Evolutionary conservation across 2,888 invertebrate species (phyloP), one percentile per base, ranked within the genome.

Genomic region (Pinctada fucata): DNA sequence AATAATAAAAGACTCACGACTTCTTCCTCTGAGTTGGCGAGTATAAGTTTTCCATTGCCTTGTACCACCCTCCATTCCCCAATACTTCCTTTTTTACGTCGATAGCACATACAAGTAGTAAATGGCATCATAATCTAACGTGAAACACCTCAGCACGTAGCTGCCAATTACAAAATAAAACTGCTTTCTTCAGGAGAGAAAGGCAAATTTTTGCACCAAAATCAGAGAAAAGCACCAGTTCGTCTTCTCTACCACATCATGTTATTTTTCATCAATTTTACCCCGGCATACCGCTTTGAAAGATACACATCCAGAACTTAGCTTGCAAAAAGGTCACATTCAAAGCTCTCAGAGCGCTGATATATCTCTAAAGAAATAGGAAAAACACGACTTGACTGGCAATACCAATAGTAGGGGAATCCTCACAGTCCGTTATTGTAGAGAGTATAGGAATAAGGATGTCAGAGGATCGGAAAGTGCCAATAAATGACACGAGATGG

Each of bases 31-130:
- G 75, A 49, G 13, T 51, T n/a, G 63, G 75, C 45, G 71, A 68
- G 73, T 50, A 74, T 51, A n/a, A 78, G 67, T 74, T 70, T 76
- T 52, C 69, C 73, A 45, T 69, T 76, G 3, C 76, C 79, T 50
- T 76, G 70, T 45, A 76, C 66, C 10, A 79, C 73, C 31, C 63
- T 76, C 79, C 76, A 79, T 13, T 16, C 63, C 1, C 63, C 51
- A 63, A 74, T 3, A 50, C 69, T 50, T 73, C 76, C 73, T 72
- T 70, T 76, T 13, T 65, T 50, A 52, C 71, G 58, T 5, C 72
- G 73, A 45, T 73, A 73, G 48, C 74, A 66, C 50, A 74, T 48
- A 66, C 50, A 74, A 16, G 66, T 74, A 13, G 74, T 74, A 74
- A 66, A 74, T 10, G 74, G 66, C 66, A 66, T 65, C 74, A 74